phyloP scores from a whole-genome alignment of 2,797 vertebrate species.

The Chelon auratus region DNA sequence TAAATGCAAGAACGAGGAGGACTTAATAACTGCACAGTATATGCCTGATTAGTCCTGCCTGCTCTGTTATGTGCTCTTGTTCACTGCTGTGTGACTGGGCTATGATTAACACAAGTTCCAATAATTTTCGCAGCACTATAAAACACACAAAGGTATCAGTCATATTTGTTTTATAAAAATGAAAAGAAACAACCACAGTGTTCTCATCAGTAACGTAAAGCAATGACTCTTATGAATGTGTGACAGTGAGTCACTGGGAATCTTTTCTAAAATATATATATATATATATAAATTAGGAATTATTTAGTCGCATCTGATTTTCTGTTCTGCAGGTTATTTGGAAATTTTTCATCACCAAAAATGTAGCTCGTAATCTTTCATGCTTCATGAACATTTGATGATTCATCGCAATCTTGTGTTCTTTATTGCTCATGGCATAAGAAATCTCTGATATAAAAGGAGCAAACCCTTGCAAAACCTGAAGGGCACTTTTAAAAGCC shows the following conservation, averaged over 20 bases:
- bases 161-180: not conserved
- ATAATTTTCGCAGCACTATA: not conserved
- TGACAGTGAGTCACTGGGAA: no score
- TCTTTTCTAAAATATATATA: no score
- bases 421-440: not conserved
- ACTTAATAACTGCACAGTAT: conserved; percentile 18
- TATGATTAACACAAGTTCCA: not conserved
- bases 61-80: conserved; percentile 6
- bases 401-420: conserved; percentile 5
- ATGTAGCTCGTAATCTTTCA: not conserved
- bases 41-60: not conserved
- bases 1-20: not conserved
- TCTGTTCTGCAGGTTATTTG: conserved; percentile 1
- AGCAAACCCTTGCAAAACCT: not conserved
- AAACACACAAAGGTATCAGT: not conserved
- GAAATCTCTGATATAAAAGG: conserved; percentile 8
- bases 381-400: not conserved
- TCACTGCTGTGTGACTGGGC: conserved; percentile 6
- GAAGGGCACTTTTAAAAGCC: not conserved
- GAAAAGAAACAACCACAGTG: not conserved
- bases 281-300: not conserved
- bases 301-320: conserved; percentile 4
- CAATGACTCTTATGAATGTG: not conserved
- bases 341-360: not conserved
- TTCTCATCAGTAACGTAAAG: not conserved